Percentiles rank a stretch among this genome's conserved stretches.
These are phyloP conservation scores for Sitta carolinensis DNA, from an alignment of 2,797 vertebrate species.

Conservation along the genomic window DNA sequence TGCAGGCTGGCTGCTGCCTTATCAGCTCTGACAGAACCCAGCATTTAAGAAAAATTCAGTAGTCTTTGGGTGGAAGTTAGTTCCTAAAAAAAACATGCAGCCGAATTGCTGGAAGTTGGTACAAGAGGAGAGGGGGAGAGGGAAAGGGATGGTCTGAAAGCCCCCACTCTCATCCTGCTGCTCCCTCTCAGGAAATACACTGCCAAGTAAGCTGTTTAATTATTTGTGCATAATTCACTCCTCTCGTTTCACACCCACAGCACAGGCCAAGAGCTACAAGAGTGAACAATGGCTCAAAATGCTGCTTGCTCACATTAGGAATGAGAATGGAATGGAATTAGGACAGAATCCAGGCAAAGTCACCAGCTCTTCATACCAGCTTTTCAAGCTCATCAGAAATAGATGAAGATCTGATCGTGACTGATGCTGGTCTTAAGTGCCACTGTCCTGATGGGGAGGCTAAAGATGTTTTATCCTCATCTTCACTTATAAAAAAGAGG, in stretches of 20 bases:
- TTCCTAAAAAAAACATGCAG: background rate
- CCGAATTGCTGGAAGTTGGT: background rate
- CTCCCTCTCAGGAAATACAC: background rate
- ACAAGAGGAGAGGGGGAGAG: background rate
- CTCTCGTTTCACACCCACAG: background rate
- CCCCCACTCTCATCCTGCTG: fast-evolving
- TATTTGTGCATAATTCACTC: conserved; percentile 26
- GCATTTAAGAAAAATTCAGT: conserved; percentile 8
- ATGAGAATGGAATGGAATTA: background rate
- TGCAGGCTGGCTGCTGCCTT: conserved; percentile 52
- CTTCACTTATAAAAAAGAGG: background rate
- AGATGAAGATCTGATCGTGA: background rate
- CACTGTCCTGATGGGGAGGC: background rate
- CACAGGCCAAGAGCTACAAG: conserved; percentile 34
- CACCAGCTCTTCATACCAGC: background rate
- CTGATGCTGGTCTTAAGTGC: background rate
- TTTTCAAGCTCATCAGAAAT: background rate
- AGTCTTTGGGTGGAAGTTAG: conserved; percentile 20
- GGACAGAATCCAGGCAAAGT: background rate
- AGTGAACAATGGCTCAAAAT: background rate
- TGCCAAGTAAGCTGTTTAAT: background rate
- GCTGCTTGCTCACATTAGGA: background rate
- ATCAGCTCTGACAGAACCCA: conserved; percentile 24
- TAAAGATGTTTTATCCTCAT: background rate
- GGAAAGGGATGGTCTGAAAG: background rate